These are phyloP conservation scores for Argopecten irradians DNA, from an alignment of 1,140 invertebrate species.

Conservation along the genomic window DNA sequence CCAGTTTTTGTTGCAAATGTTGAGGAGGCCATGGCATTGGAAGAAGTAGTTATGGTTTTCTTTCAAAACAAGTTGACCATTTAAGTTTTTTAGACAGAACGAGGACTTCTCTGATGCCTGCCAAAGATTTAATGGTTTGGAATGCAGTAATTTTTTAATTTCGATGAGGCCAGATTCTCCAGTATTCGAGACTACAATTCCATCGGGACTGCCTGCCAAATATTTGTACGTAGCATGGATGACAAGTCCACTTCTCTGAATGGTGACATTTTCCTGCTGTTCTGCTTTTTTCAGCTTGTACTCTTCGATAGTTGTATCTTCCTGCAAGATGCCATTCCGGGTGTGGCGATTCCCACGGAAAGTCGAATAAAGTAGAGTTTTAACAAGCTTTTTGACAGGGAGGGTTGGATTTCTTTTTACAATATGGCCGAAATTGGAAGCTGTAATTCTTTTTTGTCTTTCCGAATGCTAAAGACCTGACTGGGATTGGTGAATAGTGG, in stretches of 20 bases:
- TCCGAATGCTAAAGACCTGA: conserved; percentile 24
- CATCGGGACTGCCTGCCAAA: conserved; percentile 37
- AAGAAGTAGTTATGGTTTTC: conserved; percentile 33
- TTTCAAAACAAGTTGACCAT: not conserved
- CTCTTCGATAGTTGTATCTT: conserved; percentile 32
- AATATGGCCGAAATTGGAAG: conserved; percentile 39
- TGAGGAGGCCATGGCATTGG: conserved; percentile 26
- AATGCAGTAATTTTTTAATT: conserved; percentile 33
- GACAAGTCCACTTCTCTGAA: not conserved
- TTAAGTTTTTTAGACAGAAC: conserved; percentile 25
- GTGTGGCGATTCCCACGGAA: conserved; percentile 31
- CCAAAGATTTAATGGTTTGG: conserved; percentile 27
- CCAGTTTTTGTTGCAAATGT: conserved; percentile 25
- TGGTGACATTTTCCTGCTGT: not conserved
- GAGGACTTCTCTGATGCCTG: conserved; percentile 26
- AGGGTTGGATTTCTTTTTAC: conserved; percentile 23
- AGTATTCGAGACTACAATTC: not conserved
- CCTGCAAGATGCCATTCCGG: conserved; percentile 9
- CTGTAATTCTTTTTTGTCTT: conserved; percentile 29
- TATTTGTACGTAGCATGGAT: not conserved
- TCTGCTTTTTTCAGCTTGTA: conserved; percentile 26
- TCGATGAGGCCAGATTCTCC: conserved; percentile 15
- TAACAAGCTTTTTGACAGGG: conserved; percentile 6
- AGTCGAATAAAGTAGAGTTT: conserved; percentile 7
- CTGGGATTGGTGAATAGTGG: conserved; percentile 5